Base-by-base conservation (phyloP, 2,797 vertebrate species). In the Harpagifer antarcticus region DNA sequence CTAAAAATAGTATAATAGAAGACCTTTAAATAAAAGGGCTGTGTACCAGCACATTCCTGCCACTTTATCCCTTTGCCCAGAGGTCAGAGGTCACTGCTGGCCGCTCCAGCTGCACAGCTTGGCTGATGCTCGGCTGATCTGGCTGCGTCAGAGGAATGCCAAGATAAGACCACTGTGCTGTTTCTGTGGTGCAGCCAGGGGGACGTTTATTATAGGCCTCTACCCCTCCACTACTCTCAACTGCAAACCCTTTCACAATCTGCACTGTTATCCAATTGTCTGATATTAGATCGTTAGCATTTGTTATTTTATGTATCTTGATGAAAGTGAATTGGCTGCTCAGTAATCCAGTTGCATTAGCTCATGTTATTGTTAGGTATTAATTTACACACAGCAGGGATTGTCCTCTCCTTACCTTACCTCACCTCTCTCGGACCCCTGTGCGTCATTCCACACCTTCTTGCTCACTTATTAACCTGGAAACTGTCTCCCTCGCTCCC, bases 131-230 rank as follows among this genome's bases (percentile, higher is more conserved):
- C 79, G 15, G 53, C 88, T 90, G 89, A 93, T 87, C 90, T 76
- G 78, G 68, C 85, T 85, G 82, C 81, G 57, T 78, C 72, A 63
- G 85, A 84, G 91, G 90, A 94, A 93, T 92, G 88, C 88, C 66
- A 81, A 89, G 89, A 91, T 90, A 91, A 92, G 82, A 86, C 82
- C 85, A 45, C 59, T 73, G 79, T 20, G 45, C 45, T 72, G 63
- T 12, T 52, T 72, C 73, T 62, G 84, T 69, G 42, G 57, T 52
- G 40, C 33, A 56, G 78, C 59, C 45, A 63, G 50, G 10, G 1
- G 64, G 57, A 57, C 44, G 43, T 78, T 84, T 61, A 82, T 86
- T 79, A 70, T 49, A 64, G 62, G n/a, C 68, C 61, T 76, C 53
- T 64, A n/a, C 52, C 60, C 33, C 57, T 60, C 57, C 19, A 2